Base-by-base conservation (phyloP, 1,140 invertebrate genomes). In the Meloidogyne exigua region DNA sequence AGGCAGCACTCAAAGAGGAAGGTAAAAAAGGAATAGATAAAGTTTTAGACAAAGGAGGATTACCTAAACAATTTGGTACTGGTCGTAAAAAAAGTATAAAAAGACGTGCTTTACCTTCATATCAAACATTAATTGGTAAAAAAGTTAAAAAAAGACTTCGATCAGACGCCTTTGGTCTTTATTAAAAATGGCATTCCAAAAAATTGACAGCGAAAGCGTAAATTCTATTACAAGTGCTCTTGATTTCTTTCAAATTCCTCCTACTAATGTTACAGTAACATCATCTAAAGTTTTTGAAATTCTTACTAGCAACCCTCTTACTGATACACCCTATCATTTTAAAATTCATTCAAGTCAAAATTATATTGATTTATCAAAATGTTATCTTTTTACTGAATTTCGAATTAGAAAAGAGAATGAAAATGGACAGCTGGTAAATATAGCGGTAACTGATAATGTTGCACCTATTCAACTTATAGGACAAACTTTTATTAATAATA, bases 381-480 rank as follows among this genome's bases (percentile, higher is more conserved):
- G 64, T 13, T 72, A 72, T 67, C 10, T 72, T 9, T 57, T 72
- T 13, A 72, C 21, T 12, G 71, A 72, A 23, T 68, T 72, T 39
- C n/a, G 25, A 25, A 72, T 72, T 11, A 49, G 25, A 21, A 72
- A 72, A 26, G 63, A 72, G 26, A n/a, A 70, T 11, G 71, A 25
- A 1, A 11, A 42, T 0, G 65, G 36, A 10, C 3, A 39, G 1
- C 13, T 44, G 0, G 42, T 44, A 44, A 44, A 44, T 18, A 15
- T 44, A 1, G 1, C 13, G 2, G 1, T 15, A 12, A 13, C 9
- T 2, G 42, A 44, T 15, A 44, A 44, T 44, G 42, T 44, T 15
- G 42, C 42, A 2, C 42, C 42, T 2, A 44, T 44, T 15, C 42
- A 44, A 44, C 12, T 44, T 2, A 44, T 44, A 15, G 42, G 42